Percentiles rank a stretch among this genome's conserved stretches.
Evolutionary conservation across 2,888 invertebrate species (phyloP).

Genomic region (Bellardia pandia): DNA sequence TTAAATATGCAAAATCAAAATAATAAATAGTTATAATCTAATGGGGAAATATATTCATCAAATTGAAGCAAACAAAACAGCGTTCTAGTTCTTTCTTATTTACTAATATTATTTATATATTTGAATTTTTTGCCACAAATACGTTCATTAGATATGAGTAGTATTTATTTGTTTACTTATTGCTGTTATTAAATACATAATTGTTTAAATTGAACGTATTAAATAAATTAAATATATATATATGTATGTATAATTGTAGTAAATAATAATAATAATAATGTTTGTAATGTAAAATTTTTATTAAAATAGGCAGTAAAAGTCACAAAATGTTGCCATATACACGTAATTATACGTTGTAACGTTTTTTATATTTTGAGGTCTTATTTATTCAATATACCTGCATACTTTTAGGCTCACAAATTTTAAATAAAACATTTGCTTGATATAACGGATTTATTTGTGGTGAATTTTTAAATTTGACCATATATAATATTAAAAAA

Average conservation of each 20-base stretch:
- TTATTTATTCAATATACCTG: too few relatives aligned
- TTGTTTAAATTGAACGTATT: background rate
- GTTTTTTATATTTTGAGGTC: too few relatives aligned
- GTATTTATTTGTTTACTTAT: background rate
- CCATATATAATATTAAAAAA: too few relatives aligned
- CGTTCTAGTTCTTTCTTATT: background rate
- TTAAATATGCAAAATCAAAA: too few relatives aligned
- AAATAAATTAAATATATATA: background rate
- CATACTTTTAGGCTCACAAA: too few relatives aligned
- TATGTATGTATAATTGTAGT: background rate
- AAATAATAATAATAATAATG: background rate
- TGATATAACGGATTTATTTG: too few relatives aligned
- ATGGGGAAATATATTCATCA: background rate
- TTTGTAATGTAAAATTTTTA: background rate
- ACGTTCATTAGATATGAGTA: background rate
- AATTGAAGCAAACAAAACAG: background rate
- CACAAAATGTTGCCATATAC: too few relatives aligned
- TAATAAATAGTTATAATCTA: background rate
- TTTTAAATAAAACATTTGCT: too few relatives aligned
- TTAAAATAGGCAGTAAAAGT: too few relatives aligned
- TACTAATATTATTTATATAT: background rate
- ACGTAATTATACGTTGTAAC: too few relatives aligned
- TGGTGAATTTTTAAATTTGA: too few relatives aligned
- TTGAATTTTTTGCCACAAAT: constrained; percentile 1
- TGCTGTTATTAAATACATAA: background rate